Evolutionary conservation across 2,888 invertebrate genomes (phyloP), one percentile per base, ranked within the genome.

Genomic region (Resseliella maxima): DNA sequence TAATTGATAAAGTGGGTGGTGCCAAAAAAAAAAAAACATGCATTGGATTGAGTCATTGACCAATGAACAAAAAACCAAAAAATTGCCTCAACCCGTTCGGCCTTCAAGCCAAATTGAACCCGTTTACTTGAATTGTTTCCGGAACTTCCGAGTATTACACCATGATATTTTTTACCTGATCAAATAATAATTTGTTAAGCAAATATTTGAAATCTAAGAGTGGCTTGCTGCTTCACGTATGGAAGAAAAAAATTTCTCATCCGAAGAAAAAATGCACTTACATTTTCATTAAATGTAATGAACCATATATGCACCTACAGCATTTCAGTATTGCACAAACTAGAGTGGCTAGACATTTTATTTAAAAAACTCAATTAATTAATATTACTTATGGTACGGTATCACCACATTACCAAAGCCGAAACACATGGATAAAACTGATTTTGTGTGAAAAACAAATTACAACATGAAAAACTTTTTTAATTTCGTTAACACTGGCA

Each of bases 301-400:
- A 8, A 50, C 46, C 46, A 41, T 8, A 41, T 10, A 12, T 10
- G 45, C 5, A 50, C 15, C 50, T 8, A 18, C 21, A 21, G 50
- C n/a, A 21, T 21, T 12, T 21, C 50, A 45, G 45, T 12, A 41
- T 41, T 35, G 18, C 8, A 15, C 72, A n/a, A 15, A 18, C 31
- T n/a, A n/a, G n/a, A 72, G 18, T 31, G 72, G 72, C 72, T 72
- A 72, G 72, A 72, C 72, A 35, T 35, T 72, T 15, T 72, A 72
- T 31, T 72, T 72, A 24, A 72, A 5, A 35, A 12, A 15, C 18
- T 72, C 72, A 72, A 72, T 35, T 72, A 72, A 72, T 72, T 72
- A 31, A 72, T 31, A 31, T 72, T 35, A 72, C 72, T 31, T 72
- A 3, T 72, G 72, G 35, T 27, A 27, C 59, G 59, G 27, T 31